These are phyloP conservation scores for Augiades crinisus DNA, from an alignment of 2,888 invertebrate genomes.

Conservation along the genomic window DNA sequence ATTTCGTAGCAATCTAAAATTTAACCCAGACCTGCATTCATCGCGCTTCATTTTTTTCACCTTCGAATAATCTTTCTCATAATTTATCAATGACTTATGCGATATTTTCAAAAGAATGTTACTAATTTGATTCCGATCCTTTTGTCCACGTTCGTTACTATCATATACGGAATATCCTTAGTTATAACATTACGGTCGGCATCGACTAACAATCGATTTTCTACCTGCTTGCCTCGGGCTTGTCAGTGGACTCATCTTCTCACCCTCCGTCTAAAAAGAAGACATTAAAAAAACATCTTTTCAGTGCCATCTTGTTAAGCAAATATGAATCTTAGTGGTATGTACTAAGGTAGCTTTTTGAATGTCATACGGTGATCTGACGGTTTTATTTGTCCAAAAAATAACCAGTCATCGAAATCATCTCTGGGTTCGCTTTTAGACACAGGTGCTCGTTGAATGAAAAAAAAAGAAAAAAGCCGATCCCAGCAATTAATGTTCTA, in stretches of 20 bases:
- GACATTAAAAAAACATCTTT: conserved; percentile 46
- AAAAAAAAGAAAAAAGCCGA: conserved; percentile 51
- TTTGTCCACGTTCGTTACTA: conserved; percentile 7
- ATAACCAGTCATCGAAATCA: conserved; percentile 71
- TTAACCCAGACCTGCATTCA: too few relatives aligned
- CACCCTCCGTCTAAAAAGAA: conserved; percentile 50
- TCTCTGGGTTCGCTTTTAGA: conserved; percentile 52
- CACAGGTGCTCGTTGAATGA: conserved; percentile 65
- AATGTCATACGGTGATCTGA: conserved; percentile 6
- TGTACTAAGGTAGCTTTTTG: background rate
- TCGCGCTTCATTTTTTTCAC: too few relatives aligned
- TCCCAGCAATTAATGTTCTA: conserved; percentile 70
- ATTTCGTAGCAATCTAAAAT: too few relatives aligned
- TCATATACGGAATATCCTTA: conserved; percentile 18
- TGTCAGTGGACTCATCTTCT: conserved; percentile 63
- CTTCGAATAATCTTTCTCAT: background rate
- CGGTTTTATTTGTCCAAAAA: conserved; percentile 51
- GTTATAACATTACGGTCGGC: conserved; percentile 33
- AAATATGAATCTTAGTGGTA: conserved; percentile 15
- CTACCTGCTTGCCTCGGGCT: conserved; percentile 62
- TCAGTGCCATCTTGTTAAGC: background rate
- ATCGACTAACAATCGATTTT: conserved; percentile 67
- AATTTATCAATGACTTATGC: background rate
- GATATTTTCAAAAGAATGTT: too few relatives aligned
- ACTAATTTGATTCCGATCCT: conserved; percentile 5